Evolutionary conservation across 2,113 vertebrate species (phyloP), one percentile per base, ranked within the genome.

Genomic region (Pungitius pungitius): DNA sequence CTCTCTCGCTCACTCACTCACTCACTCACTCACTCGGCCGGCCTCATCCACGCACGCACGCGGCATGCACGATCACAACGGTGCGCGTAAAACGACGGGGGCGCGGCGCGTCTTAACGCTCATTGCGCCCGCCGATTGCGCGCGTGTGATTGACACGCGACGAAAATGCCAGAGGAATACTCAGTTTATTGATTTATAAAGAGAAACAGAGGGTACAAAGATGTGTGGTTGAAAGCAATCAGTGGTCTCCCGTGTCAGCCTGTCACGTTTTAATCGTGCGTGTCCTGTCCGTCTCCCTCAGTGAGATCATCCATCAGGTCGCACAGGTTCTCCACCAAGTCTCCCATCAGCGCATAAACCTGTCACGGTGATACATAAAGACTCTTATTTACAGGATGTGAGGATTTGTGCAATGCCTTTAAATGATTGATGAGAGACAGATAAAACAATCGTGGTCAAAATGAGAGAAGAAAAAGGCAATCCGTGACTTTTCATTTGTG

Each of bases 261-360:
- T 74, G 20, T 65, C 13, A 22, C 22, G 3, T 60, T 40, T 51
- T 40, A 1, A 12, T 13, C 18, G 6, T 51, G n/a, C 12, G 45
- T 37, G 3, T 55, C 61, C 58, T 61, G 57, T 55, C 64, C 26
- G 43, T 74, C 15, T 58, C 24, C 24, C n/a, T 75, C 64, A 52
- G 47, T n/a, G 24, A 80, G 14, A 8, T 89, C 88, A 13, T 90
- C 84, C 33, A 87, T 62, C 52, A 88, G 69, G 61, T 87, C 85
- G 81, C 76, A 87, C 62, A 91, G 59, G 57, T 45, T 85, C 30
- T 86, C 83, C 77, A 89, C 60, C 64, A 93, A 78, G 3, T 78
- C 82, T 67, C 85, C 87, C 82, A 91, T 69, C 57, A 88, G 77
- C 58, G 58, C 47, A 33, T 88, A 87, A 22, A 92, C 90, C 92